phyloP scores from a whole-genome alignment of 2,797 vertebrate genomes.

The Cuniculus paca region DNA sequence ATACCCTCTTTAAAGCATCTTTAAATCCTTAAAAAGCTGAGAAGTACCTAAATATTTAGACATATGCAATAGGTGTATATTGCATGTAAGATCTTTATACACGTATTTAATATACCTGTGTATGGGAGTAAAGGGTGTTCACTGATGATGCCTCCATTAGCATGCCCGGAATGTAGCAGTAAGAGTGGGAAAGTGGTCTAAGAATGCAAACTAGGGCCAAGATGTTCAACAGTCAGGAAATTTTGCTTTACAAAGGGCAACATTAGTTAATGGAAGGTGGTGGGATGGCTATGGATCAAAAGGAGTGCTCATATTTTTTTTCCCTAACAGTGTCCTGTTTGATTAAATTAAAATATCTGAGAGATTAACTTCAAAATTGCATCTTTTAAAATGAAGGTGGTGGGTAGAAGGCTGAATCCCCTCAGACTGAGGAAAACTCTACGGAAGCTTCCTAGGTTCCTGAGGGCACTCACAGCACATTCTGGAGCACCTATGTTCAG shows the following conservation, averaged over 20 bases:
- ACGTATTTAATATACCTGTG: too few species aligned
- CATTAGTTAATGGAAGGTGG: background rate
- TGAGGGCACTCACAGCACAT: background rate
- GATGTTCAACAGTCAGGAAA: background rate
- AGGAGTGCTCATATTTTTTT: background rate
- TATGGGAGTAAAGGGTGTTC: background rate
- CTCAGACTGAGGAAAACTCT: background rate
- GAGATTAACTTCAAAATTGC: background rate
- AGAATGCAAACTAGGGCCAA: background rate
- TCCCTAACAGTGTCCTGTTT: background rate
- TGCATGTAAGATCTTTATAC: background rate
- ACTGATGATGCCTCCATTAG: background rate
- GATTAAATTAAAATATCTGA: background rate
- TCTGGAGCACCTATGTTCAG: background rate
- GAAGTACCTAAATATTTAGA: background rate
- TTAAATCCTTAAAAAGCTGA: background rate
- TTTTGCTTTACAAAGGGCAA: background rate
- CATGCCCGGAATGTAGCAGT: background rate
- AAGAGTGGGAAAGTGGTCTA: background rate
- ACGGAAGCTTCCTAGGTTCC: background rate
- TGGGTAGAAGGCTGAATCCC: background rate
- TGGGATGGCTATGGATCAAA: background rate
- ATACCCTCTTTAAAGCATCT: background rate
- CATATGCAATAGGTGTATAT: background rate
- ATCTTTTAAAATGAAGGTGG: background rate